phyloP scores from a whole-genome alignment of 2,113 vertebrate genomes.

The Coracopsis vasa region DNA sequence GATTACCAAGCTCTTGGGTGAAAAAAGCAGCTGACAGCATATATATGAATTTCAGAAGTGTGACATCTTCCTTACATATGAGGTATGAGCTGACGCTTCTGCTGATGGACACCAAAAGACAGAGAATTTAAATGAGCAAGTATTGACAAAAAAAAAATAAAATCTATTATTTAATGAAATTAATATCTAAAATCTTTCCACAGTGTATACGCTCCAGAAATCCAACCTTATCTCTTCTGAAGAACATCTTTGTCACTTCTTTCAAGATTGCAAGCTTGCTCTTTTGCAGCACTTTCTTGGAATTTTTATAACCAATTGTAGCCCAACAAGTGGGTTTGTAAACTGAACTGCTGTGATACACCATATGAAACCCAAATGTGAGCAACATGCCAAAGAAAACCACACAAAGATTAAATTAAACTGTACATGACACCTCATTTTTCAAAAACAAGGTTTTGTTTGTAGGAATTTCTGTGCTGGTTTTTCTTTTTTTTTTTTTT shows the following conservation, averaged over 20 bases:
- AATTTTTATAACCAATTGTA: not conserved
- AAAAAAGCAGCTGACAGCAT: not conserved
- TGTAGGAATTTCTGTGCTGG: not conserved
- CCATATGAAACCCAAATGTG: constrained; percentile 16
- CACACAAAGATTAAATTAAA: constrained; percentile 43
- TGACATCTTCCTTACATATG: not conserved
- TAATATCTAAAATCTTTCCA: not conserved
- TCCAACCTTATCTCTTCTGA: not conserved
- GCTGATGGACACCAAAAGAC: not conserved
- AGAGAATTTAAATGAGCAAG: not conserved
- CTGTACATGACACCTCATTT: constrained; percentile 29
- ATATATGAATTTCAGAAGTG: not conserved
- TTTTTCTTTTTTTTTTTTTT: not conserved
- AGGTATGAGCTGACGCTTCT: not conserved
- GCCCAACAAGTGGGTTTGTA: not conserved
- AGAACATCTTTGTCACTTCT: not conserved
- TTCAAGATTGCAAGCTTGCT: not conserved
- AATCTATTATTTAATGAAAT: not conserved
- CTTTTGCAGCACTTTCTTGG: constrained; percentile 15
- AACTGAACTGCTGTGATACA: not conserved
- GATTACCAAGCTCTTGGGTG: not conserved
- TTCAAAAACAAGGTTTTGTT: constrained; percentile 21
- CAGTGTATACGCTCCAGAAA: not conserved
- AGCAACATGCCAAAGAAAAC: constrained; percentile 43
- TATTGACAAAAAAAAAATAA: not conserved